Conservation (phyloP, 2,888 invertebrate species). For the Xestia rhomboidea region DNA sequence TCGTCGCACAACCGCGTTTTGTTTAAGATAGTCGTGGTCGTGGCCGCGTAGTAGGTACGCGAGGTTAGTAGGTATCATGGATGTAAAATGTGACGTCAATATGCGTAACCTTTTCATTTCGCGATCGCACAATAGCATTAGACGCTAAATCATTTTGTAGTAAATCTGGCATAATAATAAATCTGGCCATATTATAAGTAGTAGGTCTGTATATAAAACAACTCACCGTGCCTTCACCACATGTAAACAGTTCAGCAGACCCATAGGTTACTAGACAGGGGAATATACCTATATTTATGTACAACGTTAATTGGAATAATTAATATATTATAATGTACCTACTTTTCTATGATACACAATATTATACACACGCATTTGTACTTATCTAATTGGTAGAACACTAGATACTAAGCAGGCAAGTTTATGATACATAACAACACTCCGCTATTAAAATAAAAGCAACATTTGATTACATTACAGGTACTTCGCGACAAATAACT, state of each 20-base stretch:
- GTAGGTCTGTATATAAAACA: background rate
- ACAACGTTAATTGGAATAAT: slow-evolving; percentile 45
- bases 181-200: background rate
- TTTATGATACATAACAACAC: slow-evolving; percentile 38
- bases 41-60: background rate
- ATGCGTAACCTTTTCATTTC: background rate
- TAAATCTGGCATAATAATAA: background rate
- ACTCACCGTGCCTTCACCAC: slow-evolving; percentile 52
- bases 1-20: background rate
- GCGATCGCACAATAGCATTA: background rate
- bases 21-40: background rate
- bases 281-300: slow-evolving; percentile 31
- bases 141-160: background rate
- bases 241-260: background rate
- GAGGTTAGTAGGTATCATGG: background rate
- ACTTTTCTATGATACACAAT: slow-evolving; percentile 38
- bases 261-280: background rate
- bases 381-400: slow-evolving; percentile 37
- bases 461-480: slow-evolving; percentile 31
- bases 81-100: slow-evolving; percentile 5
- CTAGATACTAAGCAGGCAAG: slow-evolving; percentile 61
- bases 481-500: slow-evolving; percentile 24
- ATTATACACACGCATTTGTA: slow-evolving; percentile 45
- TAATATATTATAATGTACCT: slow-evolving; percentile 24
- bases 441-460: slow-evolving; percentile 40